A percentile compares a stretch with the other conserved stretches of the same genome.
These are phyloP conservation scores for Sinocyclocheilus maitianheensis DNA, from an alignment of 2,113 vertebrate genomes.

Conservation along the genomic window DNA sequence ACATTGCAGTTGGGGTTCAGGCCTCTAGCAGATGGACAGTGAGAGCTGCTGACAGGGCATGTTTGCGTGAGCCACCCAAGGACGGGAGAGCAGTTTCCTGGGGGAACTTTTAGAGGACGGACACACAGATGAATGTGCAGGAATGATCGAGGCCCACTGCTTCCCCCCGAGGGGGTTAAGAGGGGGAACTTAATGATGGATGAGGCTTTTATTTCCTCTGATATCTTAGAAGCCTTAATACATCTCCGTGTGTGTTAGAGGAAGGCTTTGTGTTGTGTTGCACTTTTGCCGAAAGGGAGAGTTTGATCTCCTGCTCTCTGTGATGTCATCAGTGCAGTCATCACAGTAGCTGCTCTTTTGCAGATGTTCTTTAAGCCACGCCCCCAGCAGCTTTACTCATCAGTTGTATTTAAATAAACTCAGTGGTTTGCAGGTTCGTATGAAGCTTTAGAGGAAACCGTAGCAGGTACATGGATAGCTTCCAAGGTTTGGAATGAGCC, in stretches of 20 bases:
- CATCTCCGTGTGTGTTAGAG: neutral
- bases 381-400: neutral
- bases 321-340: constrained; percentile 3
- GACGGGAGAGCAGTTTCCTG: constrained; percentile 45
- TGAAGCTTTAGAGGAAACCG: neutral
- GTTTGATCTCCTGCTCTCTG: constrained; percentile 23
- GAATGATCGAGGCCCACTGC: constrained; percentile 2
- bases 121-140: constrained; percentile 42
- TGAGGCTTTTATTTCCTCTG: constrained; percentile 32
- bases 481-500: neutral
- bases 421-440: neutral
- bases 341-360: neutral
- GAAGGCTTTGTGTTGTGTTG: neutral
- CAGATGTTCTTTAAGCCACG: neutral
- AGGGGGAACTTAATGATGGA: constrained; percentile 36
- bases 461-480: neutral
- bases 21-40: constrained; percentile 28
- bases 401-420: neutral
- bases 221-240: constrained; percentile 3
- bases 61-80: constrained; percentile 17
- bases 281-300: neutral
- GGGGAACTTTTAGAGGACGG: constrained; percentile 34
- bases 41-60: constrained; percentile 42
- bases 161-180: neutral
- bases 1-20: constrained; percentile 23